Evolutionary conservation across 2,888 invertebrate genomes (phyloP), one percentile per base, ranked within the genome.

Genomic region (Apodemia zela): DNA sequence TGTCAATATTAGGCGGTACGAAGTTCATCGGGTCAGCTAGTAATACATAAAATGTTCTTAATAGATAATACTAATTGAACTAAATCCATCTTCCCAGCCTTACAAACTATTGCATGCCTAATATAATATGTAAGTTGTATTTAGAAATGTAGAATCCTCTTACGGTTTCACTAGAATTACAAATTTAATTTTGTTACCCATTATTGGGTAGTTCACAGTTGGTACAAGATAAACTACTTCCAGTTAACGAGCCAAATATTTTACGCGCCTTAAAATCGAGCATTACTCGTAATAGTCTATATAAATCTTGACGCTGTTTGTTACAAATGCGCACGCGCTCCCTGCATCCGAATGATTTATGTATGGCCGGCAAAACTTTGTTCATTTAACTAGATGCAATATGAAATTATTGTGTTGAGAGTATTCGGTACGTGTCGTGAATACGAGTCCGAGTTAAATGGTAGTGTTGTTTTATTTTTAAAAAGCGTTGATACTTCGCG

Each of bases 271-370:
- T 62, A 65, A 67, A 64, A 64, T 65, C 63, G 60, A 64, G 62
- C 62, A 62, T 62, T 62, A 62, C 59, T 63, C 59, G 47, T 47
- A 45, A 54, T 45, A 45, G 63, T 63, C 62, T 65, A 49, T 62
- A 67, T 67, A 67, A 65, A 67, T 67, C 65, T 67, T 60, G 63
- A 21, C 58, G 63, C 58, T 54, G 63, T 65, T 75, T 73, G 78
- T 72, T 78, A 77, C 77, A 77, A 76, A 79, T 75, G 75, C 73
- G 77, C 75, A 81, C 84, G 84, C 84, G 84, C 82, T 79, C 78
- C 76, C 75, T 69, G 74, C 73, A 76, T 80, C 77, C 77, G 74
- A 82, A 86, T 89, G 85, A 85, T 86, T 88, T 86, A 88, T 87
- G 87, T 83, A 84, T 87, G 82, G 81, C 83, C 74, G 80, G 77